Base-by-base conservation (phyloP, 2,888 invertebrate genomes). In the Panzeria rudis region DNA sequence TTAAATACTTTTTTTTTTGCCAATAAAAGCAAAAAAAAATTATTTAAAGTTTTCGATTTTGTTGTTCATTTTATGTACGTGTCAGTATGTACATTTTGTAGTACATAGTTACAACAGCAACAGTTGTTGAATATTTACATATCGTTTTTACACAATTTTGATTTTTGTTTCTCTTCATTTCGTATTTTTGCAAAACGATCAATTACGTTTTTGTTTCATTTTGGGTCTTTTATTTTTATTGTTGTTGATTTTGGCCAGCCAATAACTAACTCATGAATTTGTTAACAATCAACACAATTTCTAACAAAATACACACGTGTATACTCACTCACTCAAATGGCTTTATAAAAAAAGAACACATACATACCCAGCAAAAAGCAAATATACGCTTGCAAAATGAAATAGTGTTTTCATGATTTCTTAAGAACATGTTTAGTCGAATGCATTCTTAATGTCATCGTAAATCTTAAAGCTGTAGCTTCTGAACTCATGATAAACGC, bases 31-130 rank as follows among this genome's bases (percentile, higher is more conserved):
- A 41, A 41, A 1, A 9, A 41, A 41, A 41, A 13, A 38, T 50
- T 50, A 20, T 50, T 20, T n/a, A 20, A 13, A 38, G 8, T 54
- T 61, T 75, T 62, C 20, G 4, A 29, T 62, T 56, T 76, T 73
- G 17, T 56, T 41, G 3, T 8, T 9, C 17, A 8, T 7, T 13
- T 20, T 25, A 54, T 29, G 25, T 15, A 29, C 25, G 6, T 54
- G 7, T 29, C 52, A 23, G 15, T 29, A 25, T 54, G 54, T 54
- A 54, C 9, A 11, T 15, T 25, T 1, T 54, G 15, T 0, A 29
- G 25, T 52, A 38, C 13, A 1, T 3, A 9, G 52, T 23, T 52
- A 11, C 23, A 52, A 52, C 13, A 52, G 52, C 52, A 52, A 52
- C 52, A 59, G 59, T 59, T 59, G 59, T 59, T 35, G 59, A 23